Evolutionary conservation across 2,888 invertebrate genomes (phyloP), one percentile per base, ranked within the genome.

Genomic region (Xanthostigma xanthostigma): DNA sequence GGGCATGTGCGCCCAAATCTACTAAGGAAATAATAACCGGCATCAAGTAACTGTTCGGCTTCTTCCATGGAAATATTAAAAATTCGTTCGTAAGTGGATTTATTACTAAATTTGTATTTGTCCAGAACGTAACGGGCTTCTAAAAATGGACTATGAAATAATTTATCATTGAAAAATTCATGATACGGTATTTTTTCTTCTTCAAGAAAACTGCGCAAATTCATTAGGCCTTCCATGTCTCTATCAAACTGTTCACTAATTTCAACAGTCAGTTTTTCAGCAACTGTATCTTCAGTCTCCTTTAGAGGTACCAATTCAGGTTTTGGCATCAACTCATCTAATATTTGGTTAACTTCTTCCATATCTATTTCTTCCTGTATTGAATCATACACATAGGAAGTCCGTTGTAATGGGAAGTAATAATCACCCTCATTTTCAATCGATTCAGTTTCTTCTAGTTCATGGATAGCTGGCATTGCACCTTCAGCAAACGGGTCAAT

Each of bases 1-100:
- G 83, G 83, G 59, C 82, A 81, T 57, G 74, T 70, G 48, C 73
- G 70, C 17, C 76, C 72, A 61, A 80, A 82, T 54, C 73, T 72
- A 59, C 81, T 82, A 14, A 75, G 59, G 52, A 80, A 74, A 59
- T 66, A 78, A 60, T 75, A 76, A 5, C 82, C 81, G 51, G 65
- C 65, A 2, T 65, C 59, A 37, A 82, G 57, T 41, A 82, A 62
- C 46, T 65, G 64, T 56, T 81, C 76, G 6, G 80, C 79, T 12
- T 71, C 64, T 53, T 75, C 72, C 11, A 64, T 53, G 46, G 68
- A 66, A 2, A 79, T 59, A 35, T 72, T 64, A 57, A 71, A 72
- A 5, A 75, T 73, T 59, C 73, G 68, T 60, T 81, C 80, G 49
- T 80, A 72, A 53, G 72, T 61, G 0, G 77, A 76, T 49, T 62